These are phyloP conservation scores for Meghimatium bilineatum DNA, from an alignment of 2,888 invertebrate species.

Conservation along the genomic window DNA sequence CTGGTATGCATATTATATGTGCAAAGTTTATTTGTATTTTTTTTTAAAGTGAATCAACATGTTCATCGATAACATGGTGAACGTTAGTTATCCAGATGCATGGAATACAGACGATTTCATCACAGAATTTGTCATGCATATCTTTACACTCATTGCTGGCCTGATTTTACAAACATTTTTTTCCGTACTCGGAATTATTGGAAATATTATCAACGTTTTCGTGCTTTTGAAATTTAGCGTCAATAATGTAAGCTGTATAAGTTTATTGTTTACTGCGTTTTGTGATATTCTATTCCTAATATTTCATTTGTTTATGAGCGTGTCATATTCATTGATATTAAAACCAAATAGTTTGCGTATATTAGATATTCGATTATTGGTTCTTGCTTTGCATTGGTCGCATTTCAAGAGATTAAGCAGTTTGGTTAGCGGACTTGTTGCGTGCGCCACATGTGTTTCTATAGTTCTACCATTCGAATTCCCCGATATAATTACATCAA, in stretches of 20 bases:
- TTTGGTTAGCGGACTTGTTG: background rate
- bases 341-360: background rate
- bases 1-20: too few relatives aligned
- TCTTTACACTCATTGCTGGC: background rate
- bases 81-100: background rate
- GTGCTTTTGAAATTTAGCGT: constrained; percentile 3
- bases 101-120: background rate
- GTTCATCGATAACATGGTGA: too few relatives aligned
- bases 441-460: constrained; percentile 15
- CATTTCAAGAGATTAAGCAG: constrained; percentile 10
- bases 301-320: background rate
- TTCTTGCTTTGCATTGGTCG: background rate
- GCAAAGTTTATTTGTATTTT: too few relatives aligned
- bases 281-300: background rate
- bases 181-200: background rate
- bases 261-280: background rate
- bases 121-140: background rate
- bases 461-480: background rate
- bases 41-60: too few relatives aligned
- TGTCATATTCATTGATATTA: background rate
- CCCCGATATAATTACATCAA: constrained; percentile 7
- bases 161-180: background rate
- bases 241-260: background rate
- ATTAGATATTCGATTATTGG: background rate
- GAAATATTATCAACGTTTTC: constrained; percentile 9